phyloP scores from a whole-genome alignment of 2,797 vertebrate genomes.

The Pantherophis vulpinus region DNA sequence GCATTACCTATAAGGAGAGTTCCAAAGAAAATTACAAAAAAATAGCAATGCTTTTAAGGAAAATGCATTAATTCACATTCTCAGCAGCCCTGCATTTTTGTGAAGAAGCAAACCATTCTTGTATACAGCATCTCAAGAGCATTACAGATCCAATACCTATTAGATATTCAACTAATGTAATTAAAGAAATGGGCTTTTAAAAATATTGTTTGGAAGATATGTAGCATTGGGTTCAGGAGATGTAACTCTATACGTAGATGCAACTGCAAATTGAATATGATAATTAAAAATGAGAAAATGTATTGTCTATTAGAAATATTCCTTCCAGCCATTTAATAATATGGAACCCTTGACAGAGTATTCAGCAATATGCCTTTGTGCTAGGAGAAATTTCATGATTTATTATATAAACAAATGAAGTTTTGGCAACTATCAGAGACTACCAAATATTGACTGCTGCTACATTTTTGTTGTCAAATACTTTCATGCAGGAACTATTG shows the following conservation, averaged over 20 bases:
- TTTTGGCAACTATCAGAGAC: background rate
- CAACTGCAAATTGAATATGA: background rate
- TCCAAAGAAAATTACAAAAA: conserved; percentile 28
- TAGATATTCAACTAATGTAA: background rate
- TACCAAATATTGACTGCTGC: background rate
- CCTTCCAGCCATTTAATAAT: background rate
- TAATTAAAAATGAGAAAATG: background rate
- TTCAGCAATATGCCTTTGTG: background rate
- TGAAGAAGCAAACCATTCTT: conserved; percentile 1
- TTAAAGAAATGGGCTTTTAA: background rate
- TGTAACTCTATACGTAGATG: background rate
- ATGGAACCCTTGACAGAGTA: background rate
- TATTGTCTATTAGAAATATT: background rate
- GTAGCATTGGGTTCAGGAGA: background rate
- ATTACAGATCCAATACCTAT: background rate
- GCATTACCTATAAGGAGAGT: conserved; percentile 3
- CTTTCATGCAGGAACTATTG: background rate
- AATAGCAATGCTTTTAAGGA: conserved; percentile 31
- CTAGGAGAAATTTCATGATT: background rate
- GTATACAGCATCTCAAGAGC: background rate
- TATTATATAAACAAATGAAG: background rate
- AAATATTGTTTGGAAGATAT: background rate
- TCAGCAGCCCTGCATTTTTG: background rate
- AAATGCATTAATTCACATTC: conserved; percentile 23
- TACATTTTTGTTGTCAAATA: background rate